Percentiles rank a stretch among this genome's conserved stretches.
These are phyloP conservation scores for Apis cerana DNA, from an alignment of 1,140 invertebrate species.

Conservation along the genomic window DNA sequence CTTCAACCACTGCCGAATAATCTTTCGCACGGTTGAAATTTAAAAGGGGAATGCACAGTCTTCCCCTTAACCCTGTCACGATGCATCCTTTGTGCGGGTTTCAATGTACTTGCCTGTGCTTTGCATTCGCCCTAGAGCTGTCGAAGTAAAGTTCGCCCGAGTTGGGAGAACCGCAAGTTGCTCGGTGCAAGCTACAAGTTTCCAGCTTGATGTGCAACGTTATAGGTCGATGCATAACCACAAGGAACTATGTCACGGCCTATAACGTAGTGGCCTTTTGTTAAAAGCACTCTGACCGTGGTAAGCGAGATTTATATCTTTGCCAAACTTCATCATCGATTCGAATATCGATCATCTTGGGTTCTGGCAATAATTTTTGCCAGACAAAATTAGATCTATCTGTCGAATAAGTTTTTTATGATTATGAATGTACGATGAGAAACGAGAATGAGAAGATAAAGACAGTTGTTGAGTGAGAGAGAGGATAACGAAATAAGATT, in stretches of 20 bases:
- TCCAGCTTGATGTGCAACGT: conserved; percentile 54
- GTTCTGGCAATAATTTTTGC: accelerated
- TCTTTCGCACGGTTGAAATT: background rate
- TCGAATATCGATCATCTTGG: too few relatives aligned
- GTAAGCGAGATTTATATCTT: background rate
- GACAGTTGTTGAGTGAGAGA: too few relatives aligned
- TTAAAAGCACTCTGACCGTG: conserved; percentile 45
- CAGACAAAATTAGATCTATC: background rate
- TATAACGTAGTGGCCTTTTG: conserved; percentile 53
- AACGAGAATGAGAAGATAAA: too few relatives aligned
- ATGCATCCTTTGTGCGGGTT: conserved; percentile 45
- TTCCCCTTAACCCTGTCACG: conserved; percentile 29
- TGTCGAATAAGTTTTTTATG: too few relatives aligned
- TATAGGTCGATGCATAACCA: conserved; percentile 62
- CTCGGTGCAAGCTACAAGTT: conserved; percentile 55
- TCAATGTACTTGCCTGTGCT: conserved; percentile 42
- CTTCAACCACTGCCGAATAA: background rate
- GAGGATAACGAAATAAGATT: background rate
- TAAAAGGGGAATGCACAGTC: background rate
- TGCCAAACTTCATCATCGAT: background rate
- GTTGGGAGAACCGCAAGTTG: conserved; percentile 63
- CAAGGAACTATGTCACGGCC: conserved; percentile 58
- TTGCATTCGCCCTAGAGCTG: conserved; percentile 38
- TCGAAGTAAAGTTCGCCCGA: conserved; percentile 60
- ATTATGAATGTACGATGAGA: too few relatives aligned